These are phyloP conservation scores for Drosophila histrio DNA, from an alignment of 2,888 invertebrate species.

Conservation along the genomic window DNA sequence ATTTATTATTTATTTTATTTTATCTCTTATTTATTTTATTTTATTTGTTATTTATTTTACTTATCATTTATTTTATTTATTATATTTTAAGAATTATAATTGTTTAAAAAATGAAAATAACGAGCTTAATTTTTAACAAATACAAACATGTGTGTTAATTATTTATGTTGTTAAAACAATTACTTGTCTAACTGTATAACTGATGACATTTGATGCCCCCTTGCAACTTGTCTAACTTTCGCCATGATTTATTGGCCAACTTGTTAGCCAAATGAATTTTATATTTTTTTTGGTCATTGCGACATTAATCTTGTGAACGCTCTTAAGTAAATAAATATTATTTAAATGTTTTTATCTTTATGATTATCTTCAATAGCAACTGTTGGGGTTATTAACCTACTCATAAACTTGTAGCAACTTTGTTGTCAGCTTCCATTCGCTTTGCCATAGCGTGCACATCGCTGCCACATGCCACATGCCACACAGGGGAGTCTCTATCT, in stretches of 20 bases:
- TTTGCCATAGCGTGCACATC: conserved; percentile 36
- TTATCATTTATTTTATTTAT: no score
- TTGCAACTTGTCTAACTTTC: conserved; percentile 56
- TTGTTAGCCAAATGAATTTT: conserved; percentile 42
- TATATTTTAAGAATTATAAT: no score
- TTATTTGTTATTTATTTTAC: no score
- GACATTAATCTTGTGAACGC: conserved; percentile 64
- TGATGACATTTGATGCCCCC: conserved; percentile 56
- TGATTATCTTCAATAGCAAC: conserved; percentile 41
- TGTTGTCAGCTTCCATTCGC: conserved; percentile 25
- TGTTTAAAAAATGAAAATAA: no score
- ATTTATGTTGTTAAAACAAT: neutral
- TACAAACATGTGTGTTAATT: no score
- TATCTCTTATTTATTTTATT: no score
- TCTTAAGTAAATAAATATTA: conserved; percentile 61
- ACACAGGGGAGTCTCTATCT: conserved; percentile 15
- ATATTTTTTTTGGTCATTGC: conserved; percentile 26
- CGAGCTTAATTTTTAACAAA: no score
- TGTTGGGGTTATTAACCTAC: conserved; percentile 45
- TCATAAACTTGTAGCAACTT: conserved; percentile 24
- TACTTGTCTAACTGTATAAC: conserved; percentile 3
- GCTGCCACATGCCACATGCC: conserved; percentile 27
- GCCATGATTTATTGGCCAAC: conserved; percentile 78
- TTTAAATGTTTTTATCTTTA: conserved; percentile 63
- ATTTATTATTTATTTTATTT: no score